These are phyloP conservation scores for Porites australiensis DNA, from an alignment of 64 coral and sea anemone species.

Conservation along the genomic window DNA sequence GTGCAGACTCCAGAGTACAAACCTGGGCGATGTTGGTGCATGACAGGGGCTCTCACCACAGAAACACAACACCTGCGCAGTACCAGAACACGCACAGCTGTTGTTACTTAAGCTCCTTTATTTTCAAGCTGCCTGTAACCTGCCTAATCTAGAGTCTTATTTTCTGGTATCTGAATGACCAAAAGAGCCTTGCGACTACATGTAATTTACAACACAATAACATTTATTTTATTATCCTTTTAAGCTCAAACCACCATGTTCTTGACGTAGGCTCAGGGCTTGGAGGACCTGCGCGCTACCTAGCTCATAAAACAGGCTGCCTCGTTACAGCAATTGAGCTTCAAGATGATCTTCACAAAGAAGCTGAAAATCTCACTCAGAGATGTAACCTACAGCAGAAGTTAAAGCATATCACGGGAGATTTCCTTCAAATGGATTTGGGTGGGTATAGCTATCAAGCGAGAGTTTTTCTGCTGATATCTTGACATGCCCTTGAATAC, in stretches of 20 bases:
- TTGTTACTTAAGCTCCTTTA: no score
- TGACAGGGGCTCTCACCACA: no score
- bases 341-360: constrained; percentile 72
- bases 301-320: constrained; percentile 69
- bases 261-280: constrained; percentile 87
- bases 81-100: no score
- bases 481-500: neutral
- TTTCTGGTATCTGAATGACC: no score
- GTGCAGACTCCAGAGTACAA: no score
- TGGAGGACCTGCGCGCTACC: constrained; percentile 78
- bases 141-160: no score
- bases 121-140: no score
- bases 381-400: constrained; percentile 72
- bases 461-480: neutral
- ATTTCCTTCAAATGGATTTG: constrained; percentile 76
- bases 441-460: neutral
- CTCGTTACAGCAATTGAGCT: constrained; percentile 71
- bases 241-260: constrained; percentile 56
- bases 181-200: no score
- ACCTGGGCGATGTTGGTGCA: no score
- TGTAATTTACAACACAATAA: no score
- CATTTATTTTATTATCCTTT: neutral
- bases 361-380: constrained; percentile 59
- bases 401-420: constrained; percentile 60
- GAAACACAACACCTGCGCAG: no score